Base-by-base conservation (phyloP, 1,140 invertebrate genomes). In the Sycophaga agraensis region DNA sequence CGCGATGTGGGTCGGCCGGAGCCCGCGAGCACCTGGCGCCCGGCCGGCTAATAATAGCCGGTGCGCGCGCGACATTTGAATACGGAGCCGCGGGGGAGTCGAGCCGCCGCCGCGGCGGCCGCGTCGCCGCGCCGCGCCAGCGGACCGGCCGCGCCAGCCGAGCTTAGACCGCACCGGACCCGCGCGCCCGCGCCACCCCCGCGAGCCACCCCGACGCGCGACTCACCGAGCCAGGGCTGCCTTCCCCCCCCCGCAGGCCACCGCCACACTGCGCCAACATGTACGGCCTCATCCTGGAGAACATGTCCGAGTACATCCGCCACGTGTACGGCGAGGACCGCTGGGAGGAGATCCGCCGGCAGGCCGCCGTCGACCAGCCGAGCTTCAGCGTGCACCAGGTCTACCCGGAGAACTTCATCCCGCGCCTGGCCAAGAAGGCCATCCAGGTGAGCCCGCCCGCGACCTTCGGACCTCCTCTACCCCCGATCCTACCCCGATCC, bases 231-330 rank as follows among this genome's bases (percentile, higher is more conserved):
- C 21, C 7, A 0, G 21, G 21, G 26, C 16, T 34, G 16, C 19
- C 12, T 9, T 35, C 37, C n/a, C 21, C 16, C 1, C 7, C 16
- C 17, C 19, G 17, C 28, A 28, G 48, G 46, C 16, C 8, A 35
- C 17, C 28, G 48, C 17, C 48, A 28, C 48, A 17, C 26, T 28
- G 48, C 48, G 48, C 11, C 48, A 80, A 89, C 42, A 97, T 98
- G 94, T 98, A 98, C 82, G 96, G 96, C 22, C 82, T 98, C 68
- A 85, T 98, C 28, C 77, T 98, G 66, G 94, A 98, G 78, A 95
- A 96, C 71, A 86, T 98, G 78, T 88, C 91, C 60, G 92, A 94
- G 74, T 97, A 91, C 80, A 91, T 98, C 64, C 89, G 91, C 56
- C 85, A 89, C 66, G 88, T 87, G 3, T 97, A 96, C 79, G 96